Conservation (phyloP, 2,888 invertebrate species). For the Galeruca laticollis region DNA sequence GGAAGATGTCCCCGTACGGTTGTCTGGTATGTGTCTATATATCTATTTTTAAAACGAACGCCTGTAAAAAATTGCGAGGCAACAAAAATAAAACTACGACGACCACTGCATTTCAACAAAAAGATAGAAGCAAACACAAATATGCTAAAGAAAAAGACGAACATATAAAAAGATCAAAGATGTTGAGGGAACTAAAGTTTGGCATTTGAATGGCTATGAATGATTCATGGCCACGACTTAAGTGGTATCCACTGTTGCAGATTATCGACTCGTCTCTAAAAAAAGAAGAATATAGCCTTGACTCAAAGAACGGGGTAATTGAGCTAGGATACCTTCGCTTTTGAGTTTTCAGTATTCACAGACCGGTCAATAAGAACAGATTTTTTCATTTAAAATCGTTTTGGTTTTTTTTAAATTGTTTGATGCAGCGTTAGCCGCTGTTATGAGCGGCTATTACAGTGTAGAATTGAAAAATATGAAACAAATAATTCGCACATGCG, state of each 20-base stretch:
- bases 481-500: too few relatives aligned
- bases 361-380: neutral
- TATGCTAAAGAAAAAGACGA: neutral
- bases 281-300: constrained; percentile 25
- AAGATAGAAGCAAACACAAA: neutral
- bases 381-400: neutral
- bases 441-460: too few relatives aligned
- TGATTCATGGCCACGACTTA: constrained; percentile 53
- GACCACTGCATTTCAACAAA: neutral
- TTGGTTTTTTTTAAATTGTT: too few relatives aligned
- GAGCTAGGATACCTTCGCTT: neutral
- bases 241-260: constrained; percentile 44
- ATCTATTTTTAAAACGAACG: neutral
- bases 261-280: constrained; percentile 36
- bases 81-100: neutral
- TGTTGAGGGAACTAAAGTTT: constrained; percentile 49
- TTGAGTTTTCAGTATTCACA: neutral
- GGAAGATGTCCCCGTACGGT: neutral
- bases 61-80: neutral
- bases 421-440: too few relatives aligned
- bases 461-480: too few relatives aligned
- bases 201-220: constrained; percentile 55
- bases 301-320: constrained; percentile 16
- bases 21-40: neutral
- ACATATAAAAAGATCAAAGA: constrained; percentile 25